Evolutionary conservation across 1,140 invertebrate species (phyloP).

Genomic region (Caenorhabditis inopinata): DNA sequence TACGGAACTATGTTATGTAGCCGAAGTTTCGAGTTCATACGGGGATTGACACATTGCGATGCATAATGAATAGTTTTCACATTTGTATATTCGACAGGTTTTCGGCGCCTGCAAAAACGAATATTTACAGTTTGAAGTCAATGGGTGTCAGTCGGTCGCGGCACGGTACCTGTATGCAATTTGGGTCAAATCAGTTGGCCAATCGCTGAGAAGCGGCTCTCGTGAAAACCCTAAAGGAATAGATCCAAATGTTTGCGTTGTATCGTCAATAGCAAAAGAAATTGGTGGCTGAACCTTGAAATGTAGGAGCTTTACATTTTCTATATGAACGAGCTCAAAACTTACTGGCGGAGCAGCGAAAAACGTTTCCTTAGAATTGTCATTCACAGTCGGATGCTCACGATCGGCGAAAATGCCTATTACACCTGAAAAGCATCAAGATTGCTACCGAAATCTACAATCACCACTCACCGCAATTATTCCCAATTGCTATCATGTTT

Average conservation of each 20-base stretch:
- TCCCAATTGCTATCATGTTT: neutral
- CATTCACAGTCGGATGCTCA: neutral
- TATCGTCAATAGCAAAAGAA: neutral
- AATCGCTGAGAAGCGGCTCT: neutral
- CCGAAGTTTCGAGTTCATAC: neutral
- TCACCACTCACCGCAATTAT: neutral
- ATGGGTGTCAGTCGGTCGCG: too few species aligned
- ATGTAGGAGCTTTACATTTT: neutral
- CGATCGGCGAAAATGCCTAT: neutral
- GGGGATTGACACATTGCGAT: neutral
- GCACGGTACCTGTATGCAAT: neutral
- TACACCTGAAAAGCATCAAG: neutral
- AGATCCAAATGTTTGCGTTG: neutral
- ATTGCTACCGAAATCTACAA: neutral
- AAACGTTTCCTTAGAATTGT: neutral
- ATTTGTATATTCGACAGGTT: neutral
- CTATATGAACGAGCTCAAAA: neutral
- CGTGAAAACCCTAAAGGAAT: neutral
- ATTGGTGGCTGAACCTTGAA: neutral
- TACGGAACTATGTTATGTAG: neutral
- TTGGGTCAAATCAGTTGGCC: neutral
- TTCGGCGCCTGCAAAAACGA: neutral
- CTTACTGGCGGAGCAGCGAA: neutral
- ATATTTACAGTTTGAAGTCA: too few species aligned
- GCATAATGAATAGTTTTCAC: neutral